phyloP scores from a whole-genome alignment of 1,140 invertebrate genomes.

The Nymphalis io region DNA sequence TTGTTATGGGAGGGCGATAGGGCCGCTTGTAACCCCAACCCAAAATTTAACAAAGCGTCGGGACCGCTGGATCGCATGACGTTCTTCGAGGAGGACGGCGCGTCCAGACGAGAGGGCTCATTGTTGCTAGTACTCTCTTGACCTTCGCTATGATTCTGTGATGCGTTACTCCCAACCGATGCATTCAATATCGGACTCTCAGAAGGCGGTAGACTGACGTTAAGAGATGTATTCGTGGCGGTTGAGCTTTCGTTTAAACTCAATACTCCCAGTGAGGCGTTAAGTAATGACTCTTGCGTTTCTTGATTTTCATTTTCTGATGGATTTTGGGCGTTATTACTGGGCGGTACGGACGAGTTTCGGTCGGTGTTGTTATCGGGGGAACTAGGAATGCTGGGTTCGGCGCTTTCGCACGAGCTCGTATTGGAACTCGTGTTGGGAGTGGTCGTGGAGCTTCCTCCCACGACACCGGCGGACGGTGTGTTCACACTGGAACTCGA shows the following conservation, averaged over 20 bases:
- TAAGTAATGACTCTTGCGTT: slow-evolving; percentile 56
- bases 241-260: slow-evolving; percentile 72
- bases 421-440: slow-evolving; percentile 72
- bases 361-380: slow-evolving; percentile 71
- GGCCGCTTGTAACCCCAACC: slow-evolving; percentile 65
- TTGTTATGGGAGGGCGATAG: slow-evolving; percentile 66
- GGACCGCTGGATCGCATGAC: slow-evolving; percentile 53
- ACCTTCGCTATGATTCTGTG: slow-evolving; percentile 51
- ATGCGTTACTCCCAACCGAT: slow-evolving; percentile 40
- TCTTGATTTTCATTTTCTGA: slow-evolving; percentile 49
- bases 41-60: slow-evolving; percentile 67
- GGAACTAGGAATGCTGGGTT: slow-evolving; percentile 71
- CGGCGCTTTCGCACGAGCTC: slow-evolving; percentile 74
- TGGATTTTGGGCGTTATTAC: slow-evolving; percentile 46
- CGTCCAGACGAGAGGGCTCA: slow-evolving; percentile 54
- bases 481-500: slow-evolving; percentile 76
- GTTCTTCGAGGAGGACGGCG: slow-evolving; percentile 60
- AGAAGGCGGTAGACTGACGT: slow-evolving; percentile 65
- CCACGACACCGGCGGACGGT: slow-evolving; percentile 60
- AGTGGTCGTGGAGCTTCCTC: slow-evolving; percentile 68
- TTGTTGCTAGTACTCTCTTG: slow-evolving; percentile 50
- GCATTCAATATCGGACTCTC: slow-evolving; percentile 66
- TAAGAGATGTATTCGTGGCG: slow-evolving; percentile 72
- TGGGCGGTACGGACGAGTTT: slow-evolving; percentile 51
- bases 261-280: slow-evolving; percentile 62